Base-by-base conservation (phyloP, 2,797 vertebrate species). In the Scomberomorus guttatus region DNA sequence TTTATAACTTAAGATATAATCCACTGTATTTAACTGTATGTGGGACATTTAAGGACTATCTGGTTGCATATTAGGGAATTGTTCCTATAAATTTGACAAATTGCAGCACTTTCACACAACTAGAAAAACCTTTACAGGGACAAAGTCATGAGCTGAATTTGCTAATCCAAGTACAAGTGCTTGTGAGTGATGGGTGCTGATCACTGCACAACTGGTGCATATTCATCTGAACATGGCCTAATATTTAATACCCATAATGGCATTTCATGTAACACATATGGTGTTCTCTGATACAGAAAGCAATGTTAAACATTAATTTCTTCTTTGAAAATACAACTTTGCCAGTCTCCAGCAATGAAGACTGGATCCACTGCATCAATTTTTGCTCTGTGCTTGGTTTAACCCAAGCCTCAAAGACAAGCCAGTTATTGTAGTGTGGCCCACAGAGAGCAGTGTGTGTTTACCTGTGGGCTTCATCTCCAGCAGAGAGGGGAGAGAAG, bases 381-480 rank as follows among this genome's bases (percentile, higher is more conserved):
- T 32, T 32, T 20, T 55, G 12, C 55, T 27, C 44, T 65, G 20
- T 54, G 57, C 52, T 56, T 37, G 2, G 7, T 18, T 8, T 50
- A 20, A 17, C 15, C 5, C 1, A 0, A 68, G 70, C 77, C 68
- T 83, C 68, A 84, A 81, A 91, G 71, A 27, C 60, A 58, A 22
- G 44, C 42, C 18, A 24, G 73, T 72, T 61, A 14, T 72, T 80
- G 22, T n/a, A 58, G 61, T 61, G 39, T 32, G 60, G 59, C 69
- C 15, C 64, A 67, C 24, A 10, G 66, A 75, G 22, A 75, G 64
- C 3, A 17, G 55, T 24, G 37, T 62, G 67, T 52, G 68, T 87
- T 91, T 92, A 96, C 95, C 95, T 87, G 82, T 51, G 75, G 85
- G 88, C 70, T 88, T 91, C 50, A 84, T 87, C 80, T 90, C 92